Base-by-base conservation (phyloP, 1,140 invertebrate species). In the Scaptomyza hsui region DNA sequence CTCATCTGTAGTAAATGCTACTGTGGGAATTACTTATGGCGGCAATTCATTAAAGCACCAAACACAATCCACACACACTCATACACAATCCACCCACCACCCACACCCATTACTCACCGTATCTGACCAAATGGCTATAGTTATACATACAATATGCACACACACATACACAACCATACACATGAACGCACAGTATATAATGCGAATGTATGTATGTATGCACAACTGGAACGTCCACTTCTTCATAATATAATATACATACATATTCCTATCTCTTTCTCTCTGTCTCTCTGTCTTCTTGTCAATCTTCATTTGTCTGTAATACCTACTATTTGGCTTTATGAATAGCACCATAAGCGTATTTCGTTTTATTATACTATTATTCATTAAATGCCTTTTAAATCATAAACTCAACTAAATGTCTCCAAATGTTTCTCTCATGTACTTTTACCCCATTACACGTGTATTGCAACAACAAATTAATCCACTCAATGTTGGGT, bases 331-430 rank as follows among this genome's bases (percentile, higher is more conserved):
- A 4, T 52, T 44, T 65, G 60, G 44, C 21, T 56, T 35, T 26
- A 42, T 62, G 59, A 69, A 41, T 49, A 56, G 19, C 29, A 42
- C 37, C 9, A 26, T 59, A 41, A 32, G n/a, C 12, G 12, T 37
- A 37, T 37, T 37, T 63, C 39, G 32, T 64, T 48, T 49, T 57
- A 71, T 63, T 32, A 42, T 44, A n/a, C n/a, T n/a, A 35, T 19
- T 12, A 21, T 32, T 32, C 0, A 26, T 59, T 24, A 24, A 32
- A 61, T 44, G 51, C 26, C 13, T 51, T 5, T 59, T 32, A 78
- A 62, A 62, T 41, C 79, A 75, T 75, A 49, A 61, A 3, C 29
- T 37, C 52, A 62, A 71, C 59, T 79, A 68, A 79, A 78, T 85
- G 72, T 83, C 60, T 53, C 53, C 24, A 19, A 53, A 60, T 52